phyloP scores from a whole-genome alignment of 2,888 invertebrate species.

The Ectemnius cavifrons region DNA sequence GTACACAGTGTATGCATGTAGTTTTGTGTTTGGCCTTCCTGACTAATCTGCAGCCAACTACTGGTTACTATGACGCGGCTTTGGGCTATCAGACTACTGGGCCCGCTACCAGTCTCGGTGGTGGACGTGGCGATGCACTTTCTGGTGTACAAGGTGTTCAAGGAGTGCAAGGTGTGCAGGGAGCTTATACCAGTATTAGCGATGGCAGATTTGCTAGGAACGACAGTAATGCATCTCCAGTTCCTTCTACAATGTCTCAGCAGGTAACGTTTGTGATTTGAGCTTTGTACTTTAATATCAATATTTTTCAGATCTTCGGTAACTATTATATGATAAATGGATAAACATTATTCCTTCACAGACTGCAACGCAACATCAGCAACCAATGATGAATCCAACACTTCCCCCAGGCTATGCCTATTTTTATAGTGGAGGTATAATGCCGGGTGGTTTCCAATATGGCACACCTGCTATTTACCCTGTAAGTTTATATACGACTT shows the following conservation, averaged over 20 bases:
- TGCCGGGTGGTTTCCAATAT: slow-evolving; percentile 86
- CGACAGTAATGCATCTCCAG: slow-evolving; percentile 90
- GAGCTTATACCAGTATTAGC: slow-evolving; percentile 84
- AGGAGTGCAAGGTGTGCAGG: slow-evolving; percentile 75
- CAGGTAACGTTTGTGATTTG: slow-evolving; percentile 77
- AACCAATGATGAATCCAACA: slow-evolving; percentile 82
- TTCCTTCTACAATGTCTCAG: slow-evolving; percentile 87
- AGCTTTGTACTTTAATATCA: not conserved
- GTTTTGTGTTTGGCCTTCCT: slow-evolving; percentile 77
- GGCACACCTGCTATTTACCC: slow-evolving; percentile 85
- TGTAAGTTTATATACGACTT: slow-evolving; percentile 77
- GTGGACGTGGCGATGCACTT: slow-evolving; percentile 83
- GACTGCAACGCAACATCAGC: slow-evolving; percentile 81
- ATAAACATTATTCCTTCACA: slow-evolving; percentile 45
- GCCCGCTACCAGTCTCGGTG: slow-evolving; percentile 83
- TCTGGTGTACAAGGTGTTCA: slow-evolving; percentile 80
- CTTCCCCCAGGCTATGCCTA: slow-evolving; percentile 87
- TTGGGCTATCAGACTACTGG: slow-evolving; percentile 84
- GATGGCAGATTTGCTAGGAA: slow-evolving; percentile 86
- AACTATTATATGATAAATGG: not conserved
- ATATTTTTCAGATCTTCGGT: not conserved
- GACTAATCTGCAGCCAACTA: slow-evolving; percentile 78
- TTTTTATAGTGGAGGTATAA: slow-evolving; percentile 85
- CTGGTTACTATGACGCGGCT: slow-evolving; percentile 84
- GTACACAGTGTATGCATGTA: slow-evolving; percentile 78